phyloP scores from a whole-genome alignment of 2,113 vertebrate genomes.

The Atlantisia rogersi region DNA sequence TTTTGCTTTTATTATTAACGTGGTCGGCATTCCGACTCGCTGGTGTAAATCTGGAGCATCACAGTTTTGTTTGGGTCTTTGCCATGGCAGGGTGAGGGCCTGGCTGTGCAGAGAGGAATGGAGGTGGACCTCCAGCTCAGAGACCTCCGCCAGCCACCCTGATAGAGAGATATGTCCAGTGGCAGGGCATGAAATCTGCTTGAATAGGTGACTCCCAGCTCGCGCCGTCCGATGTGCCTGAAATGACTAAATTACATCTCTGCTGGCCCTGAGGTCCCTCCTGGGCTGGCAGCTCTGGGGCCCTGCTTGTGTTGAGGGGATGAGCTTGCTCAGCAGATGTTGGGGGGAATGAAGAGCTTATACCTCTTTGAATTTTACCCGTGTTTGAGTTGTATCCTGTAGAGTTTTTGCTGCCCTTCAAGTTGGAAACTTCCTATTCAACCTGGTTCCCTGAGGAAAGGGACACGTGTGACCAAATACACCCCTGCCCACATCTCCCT shows the following conservation, averaged over 20 bases:
- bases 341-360: background rate
- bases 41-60: rapidly evolving
- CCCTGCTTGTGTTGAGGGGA: background rate
- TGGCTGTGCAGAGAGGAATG: rapidly evolving
- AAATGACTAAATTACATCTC: constrained; percentile 42
- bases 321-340: background rate
- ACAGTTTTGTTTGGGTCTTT: no score
- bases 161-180: constrained; percentile 65
- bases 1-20: background rate
- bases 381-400: rapidly evolving
- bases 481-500: background rate
- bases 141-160: background rate
- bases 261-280: background rate
- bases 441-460: background rate
- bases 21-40: rapidly evolving
- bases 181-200: constrained; percentile 76
- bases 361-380: background rate
- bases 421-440: background rate
- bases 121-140: background rate
- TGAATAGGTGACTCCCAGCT: constrained; percentile 59
- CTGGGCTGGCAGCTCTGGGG: background rate
- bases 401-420: background rate
- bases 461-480: rapidly evolving
- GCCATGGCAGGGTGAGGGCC: background rate
- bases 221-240: background rate